Evolutionary conservation across 2,797 vertebrate genomes (phyloP).

Genomic region (Sebastiscus tertius): DNA sequence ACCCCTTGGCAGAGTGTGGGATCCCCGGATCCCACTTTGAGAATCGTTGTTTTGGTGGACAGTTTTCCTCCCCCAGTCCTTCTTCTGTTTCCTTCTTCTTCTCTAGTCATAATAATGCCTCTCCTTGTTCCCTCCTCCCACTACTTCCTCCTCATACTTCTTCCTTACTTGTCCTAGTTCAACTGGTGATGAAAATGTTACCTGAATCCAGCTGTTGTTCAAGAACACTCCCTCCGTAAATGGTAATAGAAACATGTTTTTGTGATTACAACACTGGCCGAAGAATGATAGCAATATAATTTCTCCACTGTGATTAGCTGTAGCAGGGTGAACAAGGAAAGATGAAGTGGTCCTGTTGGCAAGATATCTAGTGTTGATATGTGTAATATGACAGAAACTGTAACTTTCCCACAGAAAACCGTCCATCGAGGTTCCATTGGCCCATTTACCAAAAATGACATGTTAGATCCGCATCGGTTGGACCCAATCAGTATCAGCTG

Average conservation of each 20-base stretch:
- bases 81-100: neutral
- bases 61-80: constrained; percentile 15
- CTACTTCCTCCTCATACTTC: constrained; percentile 47
- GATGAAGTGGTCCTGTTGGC: constrained; percentile 27
- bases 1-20: too few relatives aligned
- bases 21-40: too few relatives aligned
- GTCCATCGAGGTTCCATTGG: constrained; percentile 1
- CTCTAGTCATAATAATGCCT: neutral
- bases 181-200: constrained; percentile 28
- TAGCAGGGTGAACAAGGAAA: constrained; percentile 39
- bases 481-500: constrained; percentile 12
- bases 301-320: constrained; percentile 40
- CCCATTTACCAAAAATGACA: neutral
- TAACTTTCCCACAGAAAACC: constrained; percentile 41
- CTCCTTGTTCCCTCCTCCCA: constrained; percentile 15
- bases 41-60: neutral
- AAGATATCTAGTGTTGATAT: constrained; percentile 20
- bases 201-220: constrained; percentile 49
- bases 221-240: neutral
- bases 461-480: constrained; percentile 15
- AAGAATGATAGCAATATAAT: neutral
- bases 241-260: constrained; percentile 29
- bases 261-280: constrained; percentile 24
- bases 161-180: constrained; percentile 29
- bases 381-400: constrained; percentile 5